Conservation (phyloP, 53 echinoderm and acorn worm species). For the Zoroaster sp. region DNA sequence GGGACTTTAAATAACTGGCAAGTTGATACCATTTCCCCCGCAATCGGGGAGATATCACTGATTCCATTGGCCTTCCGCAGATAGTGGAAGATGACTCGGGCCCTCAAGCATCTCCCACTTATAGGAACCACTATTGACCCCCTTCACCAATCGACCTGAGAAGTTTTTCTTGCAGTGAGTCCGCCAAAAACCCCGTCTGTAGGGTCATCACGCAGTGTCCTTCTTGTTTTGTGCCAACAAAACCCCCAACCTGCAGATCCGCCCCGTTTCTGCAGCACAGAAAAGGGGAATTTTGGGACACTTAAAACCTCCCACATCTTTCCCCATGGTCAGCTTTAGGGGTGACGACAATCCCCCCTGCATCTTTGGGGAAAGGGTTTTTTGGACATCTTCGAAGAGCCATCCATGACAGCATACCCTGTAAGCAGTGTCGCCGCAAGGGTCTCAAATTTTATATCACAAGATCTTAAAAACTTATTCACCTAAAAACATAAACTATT, state of each 20-base stretch:
- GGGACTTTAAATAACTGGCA: background rate
- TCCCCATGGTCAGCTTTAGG: constrained; percentile 16
- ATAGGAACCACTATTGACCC: constrained; percentile 17
- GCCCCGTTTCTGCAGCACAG: constrained; percentile 8
- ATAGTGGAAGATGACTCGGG: background rate
- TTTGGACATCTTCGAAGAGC: background rate
- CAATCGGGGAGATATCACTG: background rate
- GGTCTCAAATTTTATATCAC: background rate
- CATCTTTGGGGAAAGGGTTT: background rate
- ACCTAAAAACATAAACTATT: constrained; percentile 18
- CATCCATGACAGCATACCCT: background rate
- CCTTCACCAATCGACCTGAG: background rate
- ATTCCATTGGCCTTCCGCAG: background rate
- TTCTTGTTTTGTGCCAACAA: background rate
- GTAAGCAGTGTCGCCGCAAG: background rate
- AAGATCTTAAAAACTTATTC: constrained; percentile 14
- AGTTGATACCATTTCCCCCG: background rate
- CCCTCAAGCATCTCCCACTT: background rate
- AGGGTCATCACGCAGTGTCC: background rate
- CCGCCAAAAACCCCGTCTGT: background rate
- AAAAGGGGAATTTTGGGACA: background rate
- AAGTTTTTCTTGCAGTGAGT: background rate
- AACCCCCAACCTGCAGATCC: background rate
- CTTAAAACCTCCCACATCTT: constrained; percentile 1
- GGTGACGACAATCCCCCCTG: background rate